Conservation (phyloP, 1,140 invertebrate genomes). For the Calephelis virginiensis region DNA sequence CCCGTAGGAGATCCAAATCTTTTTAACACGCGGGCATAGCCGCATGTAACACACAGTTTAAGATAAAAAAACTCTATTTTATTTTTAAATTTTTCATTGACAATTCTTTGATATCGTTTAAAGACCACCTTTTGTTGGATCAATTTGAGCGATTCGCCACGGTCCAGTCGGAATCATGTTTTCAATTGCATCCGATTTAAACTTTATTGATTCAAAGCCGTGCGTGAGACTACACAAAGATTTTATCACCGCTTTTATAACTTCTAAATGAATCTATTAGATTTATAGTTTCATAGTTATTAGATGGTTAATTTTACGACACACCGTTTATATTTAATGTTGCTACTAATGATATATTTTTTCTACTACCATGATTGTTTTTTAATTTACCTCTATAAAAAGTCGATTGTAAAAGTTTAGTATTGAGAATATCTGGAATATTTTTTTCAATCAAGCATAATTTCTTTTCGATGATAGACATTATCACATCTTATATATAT, state of each 20-base stretch:
- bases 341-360: constrained; percentile 22
- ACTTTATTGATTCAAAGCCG: constrained; percentile 57
- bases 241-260: constrained; percentile 72
- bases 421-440: not conserved
- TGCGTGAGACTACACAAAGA: constrained; percentile 62
- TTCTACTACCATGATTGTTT: constrained; percentile 5
- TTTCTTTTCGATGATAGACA: not conserved
- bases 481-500: not conserved
- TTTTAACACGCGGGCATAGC: no score
- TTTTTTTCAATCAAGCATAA: not conserved
- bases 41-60: not conserved
- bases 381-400: constrained; percentile 7
- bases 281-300: constrained; percentile 57
- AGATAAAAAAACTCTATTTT: not conserved
- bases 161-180: constrained; percentile 51
- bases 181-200: constrained; percentile 67
- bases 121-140: constrained; percentile 50
- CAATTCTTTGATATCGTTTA: not conserved
- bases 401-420: constrained; percentile 14
- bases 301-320: constrained; percentile 61
- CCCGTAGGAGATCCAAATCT: no score
- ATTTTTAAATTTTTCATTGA: not conserved
- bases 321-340: constrained; percentile 28
- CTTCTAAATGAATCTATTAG: constrained; percentile 71
- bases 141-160: constrained; percentile 65